Percentiles rank a stretch among this genome's conserved stretches.
Evolutionary conservation across 64 coral and sea anemone genomes (phyloP).

Genomic region (Montipora capricornis): DNA sequence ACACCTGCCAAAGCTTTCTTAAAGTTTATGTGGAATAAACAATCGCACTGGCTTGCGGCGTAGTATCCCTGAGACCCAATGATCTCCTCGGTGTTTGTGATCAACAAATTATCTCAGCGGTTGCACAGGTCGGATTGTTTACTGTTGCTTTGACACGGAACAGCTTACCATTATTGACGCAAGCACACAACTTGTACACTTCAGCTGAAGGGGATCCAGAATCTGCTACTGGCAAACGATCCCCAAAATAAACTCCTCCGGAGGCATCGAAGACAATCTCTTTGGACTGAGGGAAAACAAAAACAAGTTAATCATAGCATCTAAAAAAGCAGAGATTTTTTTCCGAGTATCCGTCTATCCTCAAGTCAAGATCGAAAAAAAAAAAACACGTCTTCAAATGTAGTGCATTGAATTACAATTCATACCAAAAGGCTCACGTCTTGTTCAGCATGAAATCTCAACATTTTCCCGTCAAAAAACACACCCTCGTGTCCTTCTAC

Average conservation of each 20-base stretch:
- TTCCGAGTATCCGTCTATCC: no score
- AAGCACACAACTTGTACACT: constrained; percentile 30
- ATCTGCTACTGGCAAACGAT: not conserved
- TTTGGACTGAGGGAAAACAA: not conserved
- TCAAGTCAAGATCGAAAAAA: no score
- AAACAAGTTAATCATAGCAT: not conserved
- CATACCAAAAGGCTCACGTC: constrained; percentile 68
- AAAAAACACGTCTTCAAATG: no score
- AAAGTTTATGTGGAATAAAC: no score
- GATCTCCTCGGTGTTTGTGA: not conserved
- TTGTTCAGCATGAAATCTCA: constrained; percentile 35
- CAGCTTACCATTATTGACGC: constrained; percentile 30
- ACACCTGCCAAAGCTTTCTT: no score
- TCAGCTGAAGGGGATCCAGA: not conserved
- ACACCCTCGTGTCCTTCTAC: constrained; percentile 85
- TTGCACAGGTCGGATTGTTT: not conserved
- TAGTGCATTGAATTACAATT: not conserved
- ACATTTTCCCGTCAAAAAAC: constrained; percentile 74
- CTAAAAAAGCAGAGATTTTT: not conserved
- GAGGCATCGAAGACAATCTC: constrained; percentile 8
- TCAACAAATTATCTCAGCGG: not conserved
- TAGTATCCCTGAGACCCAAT: not conserved
- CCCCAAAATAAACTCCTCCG: not conserved
- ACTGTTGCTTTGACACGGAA: constrained; percentile 2
- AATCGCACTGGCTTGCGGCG: no score